These are phyloP conservation scores for Drosophila formosana DNA, from an alignment of 2,888 invertebrate genomes.

Conservation along the genomic window DNA sequence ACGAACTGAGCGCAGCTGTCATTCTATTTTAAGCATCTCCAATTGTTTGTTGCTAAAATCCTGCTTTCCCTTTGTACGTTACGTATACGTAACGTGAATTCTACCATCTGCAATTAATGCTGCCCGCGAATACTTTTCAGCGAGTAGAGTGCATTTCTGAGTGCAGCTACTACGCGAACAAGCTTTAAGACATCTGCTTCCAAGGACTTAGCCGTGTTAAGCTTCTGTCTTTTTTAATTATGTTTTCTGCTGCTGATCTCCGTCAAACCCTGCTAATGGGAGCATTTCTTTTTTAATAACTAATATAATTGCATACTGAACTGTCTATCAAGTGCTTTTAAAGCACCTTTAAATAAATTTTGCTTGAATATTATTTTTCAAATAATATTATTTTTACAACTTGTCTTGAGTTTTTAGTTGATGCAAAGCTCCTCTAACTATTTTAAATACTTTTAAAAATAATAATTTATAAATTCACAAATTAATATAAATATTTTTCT, in stretches of 20 bases:
- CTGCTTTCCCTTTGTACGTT: not conserved
- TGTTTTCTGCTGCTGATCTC: not conserved
- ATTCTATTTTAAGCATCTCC: not conserved
- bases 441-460: too few relatives aligned
- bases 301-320: not conserved
- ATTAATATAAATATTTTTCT: too few relatives aligned
- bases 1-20: not conserved
- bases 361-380: too few relatives aligned
- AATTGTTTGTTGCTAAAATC: not conserved
- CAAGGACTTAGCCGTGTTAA: not conserved
- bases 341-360: too few relatives aligned
- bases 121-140: not conserved
- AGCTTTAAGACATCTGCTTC: not conserved
- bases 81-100: conserved; percentile 3
- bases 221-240: not conserved
- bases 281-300: not conserved
- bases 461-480: too few relatives aligned
- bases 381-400: too few relatives aligned
- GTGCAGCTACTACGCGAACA: not conserved
- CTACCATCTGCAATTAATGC: not conserved
- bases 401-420: too few relatives aligned
- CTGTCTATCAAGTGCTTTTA: too few relatives aligned
- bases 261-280: not conserved
- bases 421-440: too few relatives aligned
- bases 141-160: not conserved